Percentiles rank a stretch among this genome's conserved stretches.
These are phyloP conservation scores for Epinephelus malabaricus DNA, from an alignment of 2,797 vertebrate species.

Conservation along the genomic window DNA sequence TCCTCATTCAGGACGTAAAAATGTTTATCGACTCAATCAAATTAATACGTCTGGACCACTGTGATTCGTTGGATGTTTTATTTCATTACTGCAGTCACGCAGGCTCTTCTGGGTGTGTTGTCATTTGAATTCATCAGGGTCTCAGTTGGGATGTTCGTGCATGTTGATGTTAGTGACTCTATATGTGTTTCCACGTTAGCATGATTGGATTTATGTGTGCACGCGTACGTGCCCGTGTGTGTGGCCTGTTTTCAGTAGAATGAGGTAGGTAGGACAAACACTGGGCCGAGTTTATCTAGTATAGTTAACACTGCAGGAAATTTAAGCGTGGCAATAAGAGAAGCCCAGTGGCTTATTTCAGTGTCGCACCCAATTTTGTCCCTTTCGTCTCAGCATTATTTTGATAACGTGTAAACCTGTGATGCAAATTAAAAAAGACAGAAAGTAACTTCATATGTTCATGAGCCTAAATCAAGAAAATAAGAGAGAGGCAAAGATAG, in stretches of 20 bases:
- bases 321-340: slow-evolving; percentile 44
- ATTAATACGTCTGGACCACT: slow-evolving; percentile 69
- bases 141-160: neutral
- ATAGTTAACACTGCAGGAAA: slow-evolving; percentile 58
- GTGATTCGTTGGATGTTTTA: slow-evolving; percentile 58
- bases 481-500: neutral
- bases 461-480: neutral
- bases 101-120: slow-evolving; percentile 51
- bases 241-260: slow-evolving; percentile 47
- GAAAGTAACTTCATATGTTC: slow-evolving; percentile 26
- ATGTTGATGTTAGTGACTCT: slow-evolving; percentile 38
- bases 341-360: slow-evolving; percentile 58
- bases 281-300: slow-evolving; percentile 59
- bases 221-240: neutral
- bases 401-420: slow-evolving; percentile 33
- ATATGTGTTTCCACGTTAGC: slow-evolving; percentile 4
- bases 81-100: slow-evolving; percentile 54
- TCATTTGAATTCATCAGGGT: slow-evolving; percentile 35
- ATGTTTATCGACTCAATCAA: slow-evolving; percentile 77
- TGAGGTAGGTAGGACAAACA: slow-evolving; percentile 63
- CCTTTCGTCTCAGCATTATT: slow-evolving; percentile 45
- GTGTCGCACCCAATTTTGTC: slow-evolving; percentile 49
- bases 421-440: slow-evolving; percentile 33
- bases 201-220: slow-evolving; percentile 32
- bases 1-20: slow-evolving; percentile 43